Base-by-base conservation (phyloP, 2,888 invertebrate genomes). In the Caenorhabditis drosophilae region DNA sequence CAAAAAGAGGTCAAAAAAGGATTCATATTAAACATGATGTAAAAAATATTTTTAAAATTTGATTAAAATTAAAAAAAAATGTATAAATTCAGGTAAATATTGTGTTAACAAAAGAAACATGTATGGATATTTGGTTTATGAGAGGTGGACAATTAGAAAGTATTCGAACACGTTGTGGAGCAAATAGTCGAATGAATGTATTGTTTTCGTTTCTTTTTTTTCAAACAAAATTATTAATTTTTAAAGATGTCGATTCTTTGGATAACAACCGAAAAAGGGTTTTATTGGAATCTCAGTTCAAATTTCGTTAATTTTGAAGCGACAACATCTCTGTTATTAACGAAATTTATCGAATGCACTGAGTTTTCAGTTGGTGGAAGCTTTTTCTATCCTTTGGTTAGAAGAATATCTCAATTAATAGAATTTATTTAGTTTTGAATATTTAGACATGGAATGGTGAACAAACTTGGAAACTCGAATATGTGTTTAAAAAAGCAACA, bases 91-190 rank as follows among this genome's bases (percentile, higher is more conserved):
- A 40, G 22, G 47, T 46, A 6, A 59, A 56, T 15, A 86, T 97
- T 44, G 92, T 92, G 59, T 92, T 93, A 47, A 87, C 95, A 49
- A 91, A 91, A 80, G 93, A 94, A 84, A 92, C 95, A 0, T 93
- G 94, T 0, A 90, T 97, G 70, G 97, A 98, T 84, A 90, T 97
- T 77, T 87, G 97, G 27, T 98, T 98, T 85, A 93, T 94, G 20
- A 95, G 96, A 86, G 92, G 90, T 80, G 88, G 88, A 79, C 88
- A 88, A 74, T 94, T 97, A 0, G 96, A 96, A 85, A 96, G 96
- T 7, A 90, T 97, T 70, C 96, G 97, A 84, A 90, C 96, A 79
- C 93, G 93, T 78, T 90, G 95, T 57, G 92, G 93, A 9, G 91
- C 93, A 31, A 97, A 96, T 1, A 95, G 95, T 3, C 96, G 95